phyloP scores from a whole-genome alignment of 2,888 invertebrate species.

The Scaptomyza flava region DNA sequence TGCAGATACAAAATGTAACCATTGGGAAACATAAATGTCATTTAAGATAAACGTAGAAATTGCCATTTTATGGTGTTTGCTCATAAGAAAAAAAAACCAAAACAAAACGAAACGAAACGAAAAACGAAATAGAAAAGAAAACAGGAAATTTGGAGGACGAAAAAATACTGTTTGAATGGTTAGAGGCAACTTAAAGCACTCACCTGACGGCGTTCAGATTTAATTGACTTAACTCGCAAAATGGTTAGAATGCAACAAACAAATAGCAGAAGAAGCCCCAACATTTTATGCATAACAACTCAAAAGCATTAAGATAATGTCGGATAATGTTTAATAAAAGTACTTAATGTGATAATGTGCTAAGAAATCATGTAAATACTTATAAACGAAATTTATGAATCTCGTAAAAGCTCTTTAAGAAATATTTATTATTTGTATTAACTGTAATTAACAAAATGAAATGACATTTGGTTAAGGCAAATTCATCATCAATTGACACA shows the following conservation, averaged over 20 bases:
- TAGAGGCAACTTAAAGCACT: conserved; percentile 33
- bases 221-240: conserved; percentile 60
- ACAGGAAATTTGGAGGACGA: conserved; percentile 13
- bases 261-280: background rate
- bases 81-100: conserved; percentile 18
- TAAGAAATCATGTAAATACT: too few species aligned
- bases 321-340: too few species aligned
- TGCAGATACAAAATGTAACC: conserved; percentile 68
- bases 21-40: conserved; percentile 77
- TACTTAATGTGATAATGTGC: too few species aligned
- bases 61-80: conserved; percentile 65
- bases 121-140: conserved; percentile 10
- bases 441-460: background rate
- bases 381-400: too few species aligned
- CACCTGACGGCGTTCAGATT: conserved; percentile 65
- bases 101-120: background rate
- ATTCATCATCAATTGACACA: conserved; percentile 3
- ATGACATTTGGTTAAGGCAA: too few species aligned
- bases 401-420: too few species aligned
- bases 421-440: too few species aligned
- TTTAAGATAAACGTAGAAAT: conserved; percentile 76
- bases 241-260: conserved; percentile 18
- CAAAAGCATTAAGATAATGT: background rate
- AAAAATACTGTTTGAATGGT: conserved; percentile 18
- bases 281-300: conserved; percentile 11